Evolutionary conservation across 2,113 vertebrate genomes (phyloP).

Genomic region (Crotalus tigris): DNA sequence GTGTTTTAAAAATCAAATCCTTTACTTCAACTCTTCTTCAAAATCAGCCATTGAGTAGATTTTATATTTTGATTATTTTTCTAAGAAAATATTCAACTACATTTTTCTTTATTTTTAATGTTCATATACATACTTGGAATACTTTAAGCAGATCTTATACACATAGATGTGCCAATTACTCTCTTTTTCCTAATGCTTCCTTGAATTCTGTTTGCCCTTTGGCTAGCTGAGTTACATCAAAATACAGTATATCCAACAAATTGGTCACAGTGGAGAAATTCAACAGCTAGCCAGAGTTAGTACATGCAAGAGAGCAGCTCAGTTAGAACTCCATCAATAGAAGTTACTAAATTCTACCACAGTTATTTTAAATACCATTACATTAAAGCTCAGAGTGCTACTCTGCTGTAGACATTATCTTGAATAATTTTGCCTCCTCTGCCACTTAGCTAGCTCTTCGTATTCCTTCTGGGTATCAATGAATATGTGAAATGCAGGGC

Average conservation of each 20-base stretch:
- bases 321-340: background rate
- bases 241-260: background rate
- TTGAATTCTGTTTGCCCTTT: background rate
- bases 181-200: background rate
- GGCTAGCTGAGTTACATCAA: background rate
- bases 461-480: background rate
- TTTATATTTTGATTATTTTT: background rate
- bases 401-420: background rate
- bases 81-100: background rate
- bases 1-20: background rate
- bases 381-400: background rate
- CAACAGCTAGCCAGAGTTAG: background rate
- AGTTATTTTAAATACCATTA: slow-evolving; percentile 6
- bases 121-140: background rate
- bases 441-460: background rate
- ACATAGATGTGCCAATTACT: background rate
- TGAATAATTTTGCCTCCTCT: background rate
- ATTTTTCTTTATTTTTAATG: background rate
- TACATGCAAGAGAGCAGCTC: background rate
- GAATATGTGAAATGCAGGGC: background rate
- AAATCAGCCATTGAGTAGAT: background rate
- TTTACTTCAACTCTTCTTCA: background rate
- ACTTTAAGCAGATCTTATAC: background rate
- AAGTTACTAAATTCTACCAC: background rate
- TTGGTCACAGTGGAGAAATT: background rate